Conservation (phyloP, 2,888 invertebrate genomes). For the Ramazzottius varieornatus region DNA sequence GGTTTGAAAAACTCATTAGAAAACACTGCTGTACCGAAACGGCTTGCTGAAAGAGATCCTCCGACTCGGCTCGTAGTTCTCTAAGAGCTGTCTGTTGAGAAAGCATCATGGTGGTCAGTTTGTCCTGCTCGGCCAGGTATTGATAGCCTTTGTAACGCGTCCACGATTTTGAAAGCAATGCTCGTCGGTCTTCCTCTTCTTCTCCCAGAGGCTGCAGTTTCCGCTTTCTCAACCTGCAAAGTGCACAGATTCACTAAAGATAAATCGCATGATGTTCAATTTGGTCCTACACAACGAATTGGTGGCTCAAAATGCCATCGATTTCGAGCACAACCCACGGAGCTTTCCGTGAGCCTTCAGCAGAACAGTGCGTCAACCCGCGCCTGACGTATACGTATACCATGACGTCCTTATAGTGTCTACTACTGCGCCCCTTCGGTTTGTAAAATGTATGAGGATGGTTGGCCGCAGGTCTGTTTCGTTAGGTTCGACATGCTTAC, state of each 20-base stretch:
- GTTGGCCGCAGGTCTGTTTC: too few species aligned
- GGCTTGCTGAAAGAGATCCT: constrained; percentile 60
- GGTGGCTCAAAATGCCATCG: too few species aligned
- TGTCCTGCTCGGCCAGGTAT: constrained; percentile 35
- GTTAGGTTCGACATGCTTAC: too few species aligned
- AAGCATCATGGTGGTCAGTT: constrained; percentile 38
- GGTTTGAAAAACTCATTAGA: background rate
- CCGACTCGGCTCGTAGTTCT: constrained; percentile 49
- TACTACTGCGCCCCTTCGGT: too few species aligned
- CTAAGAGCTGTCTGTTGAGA: constrained; percentile 51
- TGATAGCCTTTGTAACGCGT: constrained; percentile 37
- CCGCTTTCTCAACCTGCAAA: constrained; percentile 17
- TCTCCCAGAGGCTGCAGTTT: constrained; percentile 18
- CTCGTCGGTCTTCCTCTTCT: constrained; percentile 37
- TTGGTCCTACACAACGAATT: too few species aligned
- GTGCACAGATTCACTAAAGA: background rate
- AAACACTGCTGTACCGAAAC: constrained; percentile 38
- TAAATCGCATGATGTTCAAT: background rate
- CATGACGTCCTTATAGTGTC: too few species aligned
- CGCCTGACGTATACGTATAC: too few species aligned
- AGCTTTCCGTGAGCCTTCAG: too few species aligned
- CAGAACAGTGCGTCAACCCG: too few species aligned
- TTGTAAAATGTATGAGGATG: too few species aligned
- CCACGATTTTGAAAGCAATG: constrained; percentile 47
- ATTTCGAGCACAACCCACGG: too few species aligned